These are phyloP conservation scores for silkworm (Bombyx mori) DNA, from an alignment of 1,140 invertebrate species.

Conservation along the genomic window DNA sequence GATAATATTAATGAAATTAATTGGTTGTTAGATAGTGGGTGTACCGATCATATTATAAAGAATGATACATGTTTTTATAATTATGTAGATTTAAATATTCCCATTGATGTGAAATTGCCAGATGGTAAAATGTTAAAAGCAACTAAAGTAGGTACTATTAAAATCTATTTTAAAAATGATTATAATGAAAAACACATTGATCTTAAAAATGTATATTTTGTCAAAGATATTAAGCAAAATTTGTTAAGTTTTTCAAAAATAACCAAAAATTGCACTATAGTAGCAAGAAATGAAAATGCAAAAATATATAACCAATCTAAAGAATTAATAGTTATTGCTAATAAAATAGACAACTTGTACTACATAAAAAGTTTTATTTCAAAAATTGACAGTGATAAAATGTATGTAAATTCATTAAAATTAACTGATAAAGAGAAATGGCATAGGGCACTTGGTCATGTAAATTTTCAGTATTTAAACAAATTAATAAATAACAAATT, in stretches of 20 bases:
- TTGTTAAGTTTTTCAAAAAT: slow-evolving; percentile 33
- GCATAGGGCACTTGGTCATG: slow-evolving; percentile 36
- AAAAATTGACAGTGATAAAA: slow-evolving; percentile 18
- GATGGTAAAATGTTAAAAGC: slow-evolving; percentile 30
- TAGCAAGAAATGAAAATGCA: slow-evolving; percentile 23
- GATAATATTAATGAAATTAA: slow-evolving; percentile 27
- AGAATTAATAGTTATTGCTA: slow-evolving; percentile 24
- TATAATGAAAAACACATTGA: slow-evolving; percentile 20
- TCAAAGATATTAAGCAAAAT: slow-evolving; percentile 30
- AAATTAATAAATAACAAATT: slow-evolving; percentile 31
- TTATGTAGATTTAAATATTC: slow-evolving; percentile 30
- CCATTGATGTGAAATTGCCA: slow-evolving; percentile 28
- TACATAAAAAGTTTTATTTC: slow-evolving; percentile 26
- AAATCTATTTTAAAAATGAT: slow-evolving; percentile 11
- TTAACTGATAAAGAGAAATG: slow-evolving; percentile 33
- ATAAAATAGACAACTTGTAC: slow-evolving; percentile 27
- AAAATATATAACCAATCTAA: slow-evolving; percentile 23
- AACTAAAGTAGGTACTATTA: slow-evolving; percentile 36
- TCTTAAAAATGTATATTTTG: slow-evolving; percentile 34
- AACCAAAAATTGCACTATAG: slow-evolving; percentile 22
- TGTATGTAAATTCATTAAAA: slow-evolving; percentile 13
- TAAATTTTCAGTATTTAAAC: slow-evolving; percentile 40
- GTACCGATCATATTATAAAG: slow-evolving; percentile 49
- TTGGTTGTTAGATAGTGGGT: slow-evolving; percentile 45
- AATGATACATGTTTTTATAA: slow-evolving; percentile 37